phyloP scores from a whole-genome alignment of 1,140 invertebrate species.

The Halesus radiatus region DNA sequence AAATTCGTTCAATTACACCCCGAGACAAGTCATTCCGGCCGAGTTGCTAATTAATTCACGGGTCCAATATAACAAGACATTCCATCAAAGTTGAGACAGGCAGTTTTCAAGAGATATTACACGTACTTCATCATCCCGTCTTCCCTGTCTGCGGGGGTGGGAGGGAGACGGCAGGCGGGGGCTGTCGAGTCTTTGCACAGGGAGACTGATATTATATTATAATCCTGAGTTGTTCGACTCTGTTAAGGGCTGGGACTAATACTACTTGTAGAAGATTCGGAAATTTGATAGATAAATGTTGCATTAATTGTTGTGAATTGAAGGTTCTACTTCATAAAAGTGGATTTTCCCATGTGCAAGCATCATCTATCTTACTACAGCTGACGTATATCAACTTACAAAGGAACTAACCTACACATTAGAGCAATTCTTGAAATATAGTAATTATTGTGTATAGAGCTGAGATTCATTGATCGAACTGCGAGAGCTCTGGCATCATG shows the following conservation, averaged over 20 bases:
- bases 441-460: no score
- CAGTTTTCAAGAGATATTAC: conserved; percentile 55
- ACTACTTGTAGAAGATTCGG: neutral
- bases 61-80: conserved; percentile 35
- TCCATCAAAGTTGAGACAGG: conserved; percentile 43
- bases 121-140: conserved; percentile 51
- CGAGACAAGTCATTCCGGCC: conserved; percentile 25
- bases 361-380: no score
- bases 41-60: conserved; percentile 20
- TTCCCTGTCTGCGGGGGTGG: conserved; percentile 8
- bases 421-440: no score
- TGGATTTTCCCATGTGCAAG: no score
- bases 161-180: neutral
- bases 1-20: conserved; percentile 11
- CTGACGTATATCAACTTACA: no score
- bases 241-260: conserved; percentile 1
- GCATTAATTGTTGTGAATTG: no score
- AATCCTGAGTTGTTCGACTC: conserved; percentile 17
- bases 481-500: no score
- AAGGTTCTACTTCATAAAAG: no score
- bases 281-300: neutral
- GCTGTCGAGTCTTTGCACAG: neutral
- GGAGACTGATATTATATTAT: conserved; percentile 20
- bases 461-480: no score
- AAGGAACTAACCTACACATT: no score